Evolutionary conservation across 1,140 invertebrate genomes (phyloP), one percentile per base, ranked within the genome.

Genomic region (Pseudobourletiella spinata): DNA sequence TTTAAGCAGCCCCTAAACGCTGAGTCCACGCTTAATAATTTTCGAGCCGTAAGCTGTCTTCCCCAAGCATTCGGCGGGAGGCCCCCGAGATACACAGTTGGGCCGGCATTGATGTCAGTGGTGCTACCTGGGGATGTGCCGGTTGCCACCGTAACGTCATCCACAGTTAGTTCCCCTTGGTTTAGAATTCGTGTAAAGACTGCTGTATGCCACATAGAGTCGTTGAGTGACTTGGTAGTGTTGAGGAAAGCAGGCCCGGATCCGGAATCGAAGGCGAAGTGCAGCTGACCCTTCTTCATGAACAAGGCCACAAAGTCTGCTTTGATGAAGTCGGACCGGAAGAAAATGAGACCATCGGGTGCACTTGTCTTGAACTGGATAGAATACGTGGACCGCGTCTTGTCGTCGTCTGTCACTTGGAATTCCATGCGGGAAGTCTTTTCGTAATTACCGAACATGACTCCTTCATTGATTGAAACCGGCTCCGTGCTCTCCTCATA

Each of bases 1-100:
- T 83, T 80, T 16, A 98, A 77, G 73, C 95, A 98, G 22, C 95
- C 95, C 67, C 82, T 83, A 72, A 95, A 96, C 22, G 86, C 84
- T 2, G 71, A 70, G 35, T 82, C 82, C 1, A 82, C 72, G 24
- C 78, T 78, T 79, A 86, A 70, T 32, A 74, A 50, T 50, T 71
- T 72, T 26, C 48, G 65, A 2, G n/a, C 2, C 0, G 67, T 69
- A 25, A 62, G 20, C 29, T 29, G 60, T 62, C 71, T 71, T n/a
- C 15, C 26, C 64, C 59, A 69, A 14, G 26, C 60, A 6, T 59
- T 57, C 22, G 0, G 3, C 2, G 63, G 67, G n/a, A 67, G 35
- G 3, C 66, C 68, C 20, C 93, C 93, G 26, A 95, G 77, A 71
- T 83, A 95, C 71, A 86, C 84, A 0, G 91, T 89, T 20, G 82